Evolutionary conservation across 2,797 vertebrate species (phyloP), one percentile per base, ranked within the genome.

Genomic region (Dendrocincla tyrannina): DNA sequence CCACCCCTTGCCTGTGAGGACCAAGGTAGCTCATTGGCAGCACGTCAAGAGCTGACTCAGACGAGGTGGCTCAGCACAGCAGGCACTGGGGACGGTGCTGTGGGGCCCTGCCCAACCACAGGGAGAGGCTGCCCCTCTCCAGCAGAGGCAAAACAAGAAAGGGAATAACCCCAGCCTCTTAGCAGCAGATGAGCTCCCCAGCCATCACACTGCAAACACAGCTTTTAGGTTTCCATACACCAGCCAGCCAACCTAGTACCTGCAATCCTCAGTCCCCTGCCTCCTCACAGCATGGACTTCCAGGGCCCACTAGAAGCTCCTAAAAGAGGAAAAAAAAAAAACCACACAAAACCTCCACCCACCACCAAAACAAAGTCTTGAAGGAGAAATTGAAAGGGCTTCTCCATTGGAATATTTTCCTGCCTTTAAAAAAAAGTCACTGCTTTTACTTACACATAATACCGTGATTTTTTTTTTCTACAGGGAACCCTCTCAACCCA

Each of bases 171-270:
- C 64, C 47, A 70, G 56, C 42, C 47, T 28, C 55, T 17, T 22
- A 5, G 27, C 44, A 84, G 33, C 44, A 79, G 70, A 17, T 7
- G 16, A 74, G 27, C 42, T 79, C 39, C 10, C 24, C 75, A 50
- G 50, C 17, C 35, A 49, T 3, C 13, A 24, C 5, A 0, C 10
- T 5, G 14, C 4, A 3, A 80, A 64, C 2, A 1, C 14, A 12
- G 16, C 17, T 52, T 79, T 46, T 17, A 16, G 1, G 0, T 15
- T 39, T 62, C 28, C 19, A 2, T 33, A 9, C n/a, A 18, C 9
- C 2, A 5, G 13, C 9, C 58, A 68, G 67, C 24, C 24, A 5
- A 3, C 23, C 18, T 1, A 0, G 18, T 8, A 80, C 37, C 44
- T 67, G 23, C 14, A 27, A 46, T 33, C 17, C 16, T 32, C 28